Percentiles rank a stretch among this genome's conserved stretches.
phyloP scores from a whole-genome alignment of 30 jellyfish, hydroid and myxozoan species.

The Aurelia aurita region DNA sequence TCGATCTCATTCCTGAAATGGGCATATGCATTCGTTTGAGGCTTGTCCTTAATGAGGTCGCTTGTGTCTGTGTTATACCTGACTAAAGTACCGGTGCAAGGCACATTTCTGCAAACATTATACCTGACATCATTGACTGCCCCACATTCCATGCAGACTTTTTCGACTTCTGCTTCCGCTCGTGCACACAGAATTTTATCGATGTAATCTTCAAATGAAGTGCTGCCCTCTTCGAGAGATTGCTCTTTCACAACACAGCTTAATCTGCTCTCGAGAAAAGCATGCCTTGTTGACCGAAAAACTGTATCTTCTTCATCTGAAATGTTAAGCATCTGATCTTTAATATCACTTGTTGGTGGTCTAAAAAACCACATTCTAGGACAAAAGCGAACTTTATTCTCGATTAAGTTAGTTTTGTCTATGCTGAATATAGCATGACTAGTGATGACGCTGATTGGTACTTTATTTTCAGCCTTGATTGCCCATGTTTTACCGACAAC shows the following conservation, averaged over 20 bases:
- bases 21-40: neutral
- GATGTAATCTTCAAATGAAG: neutral
- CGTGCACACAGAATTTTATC: neutral
- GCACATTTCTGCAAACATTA: neutral
- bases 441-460: constrained; percentile 52
- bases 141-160: constrained; percentile 30
- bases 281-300: constrained; percentile 19
- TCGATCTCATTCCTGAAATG: neutral
- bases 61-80: neutral
- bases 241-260: constrained; percentile 1
- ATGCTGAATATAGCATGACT: constrained; percentile 19
- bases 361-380: constrained; percentile 33
- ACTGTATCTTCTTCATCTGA: neutral
- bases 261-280: constrained; percentile 14
- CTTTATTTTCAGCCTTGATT: constrained; percentile 38
- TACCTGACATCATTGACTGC: constrained; percentile 4
- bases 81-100: constrained; percentile 6
- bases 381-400: neutral
- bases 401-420: neutral
- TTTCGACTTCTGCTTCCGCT: neutral
- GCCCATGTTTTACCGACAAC: constrained; percentile 42
- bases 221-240: neutral
- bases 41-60: neutral
- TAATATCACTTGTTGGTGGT: neutral
- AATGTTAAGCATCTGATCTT: neutral